Evolutionary conservation across 92 coral and sea anemone species (phyloP), one percentile per base, ranked within the genome.

Genomic region (Zoanthus sansibaricus): DNA sequence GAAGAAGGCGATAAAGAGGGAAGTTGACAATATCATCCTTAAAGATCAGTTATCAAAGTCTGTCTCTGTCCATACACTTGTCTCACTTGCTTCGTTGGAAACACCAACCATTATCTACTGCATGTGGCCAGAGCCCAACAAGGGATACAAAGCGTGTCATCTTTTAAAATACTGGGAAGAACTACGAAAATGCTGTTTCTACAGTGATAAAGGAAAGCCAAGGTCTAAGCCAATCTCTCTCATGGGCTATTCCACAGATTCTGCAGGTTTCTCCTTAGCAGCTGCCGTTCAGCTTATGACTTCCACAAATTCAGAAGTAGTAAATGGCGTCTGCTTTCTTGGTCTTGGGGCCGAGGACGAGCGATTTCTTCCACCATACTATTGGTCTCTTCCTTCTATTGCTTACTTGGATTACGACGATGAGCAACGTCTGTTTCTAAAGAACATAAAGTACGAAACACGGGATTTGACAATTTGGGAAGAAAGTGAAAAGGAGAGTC

Each of bases 351-450:
- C 86, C 7, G 80, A 91, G 5, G 89, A 87, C 7, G 89, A 91
- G 62, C 16, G 32, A 31, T 91, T 88, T 72, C 75, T 78, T 16
- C 25, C 87, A 9, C 93, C 93, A 0, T 91, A 91, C 45, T 91
- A 87, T 78, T 87, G 91, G 93, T 69, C 9, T 11, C 86, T 91
- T 49, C 91, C 93, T 15, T 54, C 91, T 21, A 87, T 87, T 14
- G 77, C 93, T 3, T 76, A 83, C 77, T 58, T 91, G 37, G 93
- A 90, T 61, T 90, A 90, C 52, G 88, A 90, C 21, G 90, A 90
- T 56, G 90, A 86, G 31, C 93, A 90, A 37, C 84, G 88, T 17
- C 82, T 90, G 54, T 87, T 83, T 55, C 82, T 91, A 9, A 87
- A 91, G 69, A 87, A 76, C 16, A 17, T 89, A 58, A 85, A 79